These are phyloP conservation scores for Spea bombifrons DNA, from an alignment of 2,113 vertebrate genomes.

Conservation along the genomic window DNA sequence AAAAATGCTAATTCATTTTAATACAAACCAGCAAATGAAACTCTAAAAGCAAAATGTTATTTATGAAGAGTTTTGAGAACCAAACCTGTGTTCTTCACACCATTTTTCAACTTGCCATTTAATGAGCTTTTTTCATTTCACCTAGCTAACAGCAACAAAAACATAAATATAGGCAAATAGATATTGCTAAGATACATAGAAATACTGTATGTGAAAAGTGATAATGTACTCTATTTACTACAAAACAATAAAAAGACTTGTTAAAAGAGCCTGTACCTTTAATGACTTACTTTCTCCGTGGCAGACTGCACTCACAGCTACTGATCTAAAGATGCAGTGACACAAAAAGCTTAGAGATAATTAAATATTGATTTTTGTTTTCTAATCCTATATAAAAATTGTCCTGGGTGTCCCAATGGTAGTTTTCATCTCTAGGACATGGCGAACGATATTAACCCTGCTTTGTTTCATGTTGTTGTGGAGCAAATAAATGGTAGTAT, in stretches of 20 bases:
- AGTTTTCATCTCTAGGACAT: slow-evolving; percentile 91
- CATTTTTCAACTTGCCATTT: slow-evolving; percentile 47
- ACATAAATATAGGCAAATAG: slow-evolving; percentile 75
- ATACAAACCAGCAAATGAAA: too few species aligned
- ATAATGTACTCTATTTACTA: slow-evolving; percentile 75
- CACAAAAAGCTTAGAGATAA: slow-evolving; percentile 99
- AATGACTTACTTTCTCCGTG: slow-evolving; percentile 82
- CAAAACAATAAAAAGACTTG: slow-evolving; percentile 61
- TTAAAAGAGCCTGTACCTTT: slow-evolving; percentile 70
- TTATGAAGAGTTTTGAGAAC: too few species aligned
- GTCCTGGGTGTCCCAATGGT: slow-evolving; percentile 97
- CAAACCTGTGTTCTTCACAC: too few species aligned
- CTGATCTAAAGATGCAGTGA: slow-evolving; percentile 97
- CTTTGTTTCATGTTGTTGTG: slow-evolving; percentile 63
- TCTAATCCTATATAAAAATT: slow-evolving; percentile 99
- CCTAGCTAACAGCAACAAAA: slow-evolving; percentile 61
- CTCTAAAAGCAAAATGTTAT: too few species aligned
- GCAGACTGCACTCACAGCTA: slow-evolving; percentile 74
- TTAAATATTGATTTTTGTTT: slow-evolving; percentile 99
- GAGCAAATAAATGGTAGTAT: slow-evolving; percentile 55
- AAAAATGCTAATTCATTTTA: too few species aligned
- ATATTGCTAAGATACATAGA: slow-evolving; percentile 76
- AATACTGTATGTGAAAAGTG: slow-evolving; percentile 60
- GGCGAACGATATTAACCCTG: slow-evolving; percentile 83
- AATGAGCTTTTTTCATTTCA: slow-evolving; percentile 68